A percentile compares a stretch with the other conserved stretches of the same genome.
These are phyloP conservation scores for Pleuronectes platessa DNA, from an alignment of 2,113 vertebrate species.

Conservation along the genomic window DNA sequence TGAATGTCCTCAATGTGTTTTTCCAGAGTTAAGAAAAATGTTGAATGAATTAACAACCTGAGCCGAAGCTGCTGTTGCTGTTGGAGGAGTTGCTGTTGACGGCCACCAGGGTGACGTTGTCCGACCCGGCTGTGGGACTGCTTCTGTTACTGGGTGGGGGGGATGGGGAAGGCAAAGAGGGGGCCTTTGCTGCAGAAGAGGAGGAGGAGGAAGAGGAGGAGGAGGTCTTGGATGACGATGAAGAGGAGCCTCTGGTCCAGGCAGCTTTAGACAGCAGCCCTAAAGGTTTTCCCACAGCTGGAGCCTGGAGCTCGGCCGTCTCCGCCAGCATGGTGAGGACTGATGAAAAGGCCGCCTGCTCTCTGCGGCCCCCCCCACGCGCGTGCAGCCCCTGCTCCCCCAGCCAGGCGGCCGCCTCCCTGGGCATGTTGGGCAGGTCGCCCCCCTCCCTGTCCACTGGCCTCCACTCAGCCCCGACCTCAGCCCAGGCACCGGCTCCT, in stretches of 20 bases:
- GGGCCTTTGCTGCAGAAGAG: constrained; percentile 41
- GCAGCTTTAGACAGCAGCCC: constrained; percentile 77
- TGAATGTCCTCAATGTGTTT: no score
- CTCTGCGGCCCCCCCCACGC: constrained; percentile 44
- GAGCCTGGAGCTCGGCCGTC: constrained; percentile 73
- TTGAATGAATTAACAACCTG: constrained; percentile 78
- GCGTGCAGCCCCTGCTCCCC: constrained; percentile 40
- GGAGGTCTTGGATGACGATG: constrained; percentile 60
- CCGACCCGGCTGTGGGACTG: constrained; percentile 72
- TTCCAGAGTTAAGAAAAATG: no score
- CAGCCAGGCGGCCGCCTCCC: constrained; percentile 43
- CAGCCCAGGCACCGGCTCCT: constrained; percentile 51
- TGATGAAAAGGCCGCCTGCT: constrained; percentile 71
- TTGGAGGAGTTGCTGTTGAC: constrained; percentile 70
- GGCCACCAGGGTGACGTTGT: constrained; percentile 57
- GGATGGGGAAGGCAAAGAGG: constrained; percentile 56
- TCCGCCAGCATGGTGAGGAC: constrained; percentile 70
- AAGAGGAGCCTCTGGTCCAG: constrained; percentile 67
- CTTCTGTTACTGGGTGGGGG: constrained; percentile 75
- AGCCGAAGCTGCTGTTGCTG: constrained; percentile 72
- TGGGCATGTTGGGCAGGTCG: constrained; percentile 28
- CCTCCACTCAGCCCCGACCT: constrained; percentile 49
- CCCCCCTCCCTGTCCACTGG: background rate
- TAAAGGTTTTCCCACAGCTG: constrained; percentile 57
- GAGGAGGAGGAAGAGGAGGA: constrained; percentile 63